Base-by-base conservation (phyloP, 2,113 vertebrate genomes). In the Micronisus gabar region DNA sequence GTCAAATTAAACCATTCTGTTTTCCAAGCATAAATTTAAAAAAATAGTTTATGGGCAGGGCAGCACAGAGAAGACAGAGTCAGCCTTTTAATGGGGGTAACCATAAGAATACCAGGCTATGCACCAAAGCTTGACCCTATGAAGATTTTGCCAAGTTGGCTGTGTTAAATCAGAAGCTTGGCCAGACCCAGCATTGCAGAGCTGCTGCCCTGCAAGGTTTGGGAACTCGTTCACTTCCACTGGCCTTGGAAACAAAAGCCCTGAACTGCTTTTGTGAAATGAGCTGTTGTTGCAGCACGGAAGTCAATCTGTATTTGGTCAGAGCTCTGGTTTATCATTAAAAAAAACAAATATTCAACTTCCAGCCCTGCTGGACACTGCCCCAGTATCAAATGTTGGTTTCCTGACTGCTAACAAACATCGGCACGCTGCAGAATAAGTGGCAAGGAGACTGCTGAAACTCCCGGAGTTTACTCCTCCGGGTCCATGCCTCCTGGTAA, bases 321-420 rank as follows among this genome's bases (percentile, higher is more conserved):
- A 96, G 95, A 91, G 86, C 53, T 43, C 56, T 9, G 22, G 38
- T 93, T 97, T 91, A 94, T 97, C 89, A 62, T 86, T 95, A 63
- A 66, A 76, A 95, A 96, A 92, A 96, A 72, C 79, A 96, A 97
- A 94, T 76, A 85, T 5, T 75, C 52, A 38, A 56, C 82, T 96
- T 95, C 92, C 95, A 96, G 91, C 62, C 83, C 86, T 75, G 80
- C 93, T 91, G 81, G 95, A 96, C 74, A 27, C 86, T 94, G 90
- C 79, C 58, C 81, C 58, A 34, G 89, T 81, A 86, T 66, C 94
- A 26, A 94, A 48, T 55, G 75, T 53, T 80, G 76, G 81, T 53
- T 97, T 97, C 97, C 96, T 96, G 94, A 34, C 89, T 81, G 89
- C 91, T 70, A 93, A 76, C 52, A 96, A 94, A 81, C 80, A 88